These are phyloP conservation scores for Oryzias celebensis DNA, from an alignment of 2,113 vertebrate genomes.

Conservation along the genomic window DNA sequence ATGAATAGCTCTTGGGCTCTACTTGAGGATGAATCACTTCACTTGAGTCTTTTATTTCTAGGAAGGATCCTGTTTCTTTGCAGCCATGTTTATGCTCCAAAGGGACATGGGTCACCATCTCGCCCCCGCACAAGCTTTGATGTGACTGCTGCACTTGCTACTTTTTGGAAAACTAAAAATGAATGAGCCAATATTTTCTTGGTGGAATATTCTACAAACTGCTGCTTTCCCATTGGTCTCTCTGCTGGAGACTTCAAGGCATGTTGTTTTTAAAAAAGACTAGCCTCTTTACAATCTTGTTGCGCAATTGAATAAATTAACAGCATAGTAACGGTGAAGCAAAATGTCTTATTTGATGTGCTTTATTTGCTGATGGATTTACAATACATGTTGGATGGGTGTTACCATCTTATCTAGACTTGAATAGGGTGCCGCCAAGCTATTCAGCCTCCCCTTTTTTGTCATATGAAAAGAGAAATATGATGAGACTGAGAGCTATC, in stretches of 20 bases:
- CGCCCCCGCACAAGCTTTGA: constrained; percentile 47
- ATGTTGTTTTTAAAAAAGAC: not conserved
- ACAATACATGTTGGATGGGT: constrained; percentile 67
- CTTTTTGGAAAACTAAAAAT: constrained; percentile 8
- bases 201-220: constrained; percentile 15
- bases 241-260: not conserved
- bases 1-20: constrained; percentile 49
- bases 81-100: constrained; percentile 34
- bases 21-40: constrained; percentile 62
- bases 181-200: too few species aligned
- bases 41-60: constrained; percentile 60
- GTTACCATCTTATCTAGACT: constrained; percentile 61
- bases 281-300: too few species aligned
- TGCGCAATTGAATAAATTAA: not conserved
- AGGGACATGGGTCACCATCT: constrained; percentile 50
- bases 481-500: constrained; percentile 66
- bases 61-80: constrained; percentile 59
- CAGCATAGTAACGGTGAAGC: not conserved
- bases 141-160: constrained; percentile 42
- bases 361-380: constrained; percentile 41
- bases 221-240: not conserved
- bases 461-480: constrained; percentile 68
- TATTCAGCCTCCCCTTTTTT: constrained; percentile 53
- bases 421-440: constrained; percentile 56
- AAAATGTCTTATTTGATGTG: constrained; percentile 20